phyloP scores from a whole-genome alignment of 1,140 invertebrate genomes.

The Apis laboriosa region DNA sequence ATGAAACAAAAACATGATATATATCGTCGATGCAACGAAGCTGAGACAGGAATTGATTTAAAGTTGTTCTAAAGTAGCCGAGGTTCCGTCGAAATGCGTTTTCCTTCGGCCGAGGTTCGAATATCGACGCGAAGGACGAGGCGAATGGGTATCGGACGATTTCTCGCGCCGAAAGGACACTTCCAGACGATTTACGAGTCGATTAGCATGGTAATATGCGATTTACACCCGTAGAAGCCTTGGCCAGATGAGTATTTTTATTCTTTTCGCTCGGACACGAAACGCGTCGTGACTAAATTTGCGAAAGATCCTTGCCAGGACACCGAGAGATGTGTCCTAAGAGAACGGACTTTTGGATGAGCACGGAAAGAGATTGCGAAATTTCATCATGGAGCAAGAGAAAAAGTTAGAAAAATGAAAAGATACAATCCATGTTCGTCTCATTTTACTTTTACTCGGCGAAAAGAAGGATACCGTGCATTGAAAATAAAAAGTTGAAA shows the following conservation, averaged over 20 bases:
- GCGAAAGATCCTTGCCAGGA: constrained; percentile 2
- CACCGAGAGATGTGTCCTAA: too few species aligned
- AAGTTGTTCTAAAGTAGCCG: not conserved
- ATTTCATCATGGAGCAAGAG: not conserved
- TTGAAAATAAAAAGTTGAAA: not conserved
- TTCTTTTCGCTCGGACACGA: constrained; percentile 27
- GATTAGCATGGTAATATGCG: constrained; percentile 72
- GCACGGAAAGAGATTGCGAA: not conserved
- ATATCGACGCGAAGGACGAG: constrained; percentile 38
- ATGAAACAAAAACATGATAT: not conserved
- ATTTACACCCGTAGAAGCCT: constrained; percentile 65
- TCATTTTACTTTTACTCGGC: not conserved
- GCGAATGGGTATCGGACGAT: constrained; percentile 47
- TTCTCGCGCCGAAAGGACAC: constrained; percentile 59
- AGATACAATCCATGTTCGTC: not conserved
- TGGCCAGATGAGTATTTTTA: constrained; percentile 61
- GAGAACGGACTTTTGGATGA: not conserved
- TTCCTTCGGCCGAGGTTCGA: not conserved
- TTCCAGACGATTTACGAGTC: constrained; percentile 68
- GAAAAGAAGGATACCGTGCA: not conserved
- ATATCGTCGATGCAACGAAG: not conserved
- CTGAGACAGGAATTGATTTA: constrained; percentile 4
- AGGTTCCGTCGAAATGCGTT: constrained; percentile 15
- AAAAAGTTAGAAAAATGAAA: not conserved
- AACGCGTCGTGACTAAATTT: constrained; percentile 31